These are phyloP conservation scores for Sylvia atricapilla DNA, from an alignment of 2,113 vertebrate species.

Conservation along the genomic window DNA sequence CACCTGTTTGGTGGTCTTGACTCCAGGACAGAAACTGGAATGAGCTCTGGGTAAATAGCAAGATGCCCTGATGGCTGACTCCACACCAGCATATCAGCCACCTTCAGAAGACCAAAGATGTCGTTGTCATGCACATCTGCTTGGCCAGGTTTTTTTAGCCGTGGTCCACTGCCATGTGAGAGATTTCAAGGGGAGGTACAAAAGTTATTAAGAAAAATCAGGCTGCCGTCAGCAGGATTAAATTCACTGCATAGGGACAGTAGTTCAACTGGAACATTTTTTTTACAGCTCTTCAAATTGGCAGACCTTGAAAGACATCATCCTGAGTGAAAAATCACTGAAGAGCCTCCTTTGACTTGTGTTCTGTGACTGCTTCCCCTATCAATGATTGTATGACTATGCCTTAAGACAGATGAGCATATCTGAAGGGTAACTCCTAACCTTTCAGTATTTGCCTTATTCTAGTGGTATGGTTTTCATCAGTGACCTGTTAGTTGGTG, in stretches of 20 bases:
- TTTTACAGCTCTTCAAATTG: not conserved
- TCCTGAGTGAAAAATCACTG: not conserved
- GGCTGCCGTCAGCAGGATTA: not conserved
- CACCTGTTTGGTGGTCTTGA: not conserved
- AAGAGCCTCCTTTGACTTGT: constrained; percentile 5
- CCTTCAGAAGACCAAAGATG: not conserved
- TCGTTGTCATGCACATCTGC: not conserved
- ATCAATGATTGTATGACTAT: not conserved
- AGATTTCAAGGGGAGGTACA: not conserved
- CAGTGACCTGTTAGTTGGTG: constrained; percentile 14
- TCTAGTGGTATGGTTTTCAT: not conserved
- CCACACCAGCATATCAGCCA: not conserved
- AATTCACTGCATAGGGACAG: not conserved
- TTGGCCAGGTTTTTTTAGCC: not conserved
- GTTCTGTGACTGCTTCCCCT: not conserved
- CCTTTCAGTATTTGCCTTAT: constrained; percentile 1
- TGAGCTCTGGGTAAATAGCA: not conserved
- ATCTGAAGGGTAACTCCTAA: not conserved
- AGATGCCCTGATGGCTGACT: not conserved
- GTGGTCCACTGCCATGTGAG: not conserved
- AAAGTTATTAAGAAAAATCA: not conserved
- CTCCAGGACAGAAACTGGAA: not conserved
- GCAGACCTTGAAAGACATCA: constrained; percentile 13
- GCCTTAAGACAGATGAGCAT: constrained; percentile 6
- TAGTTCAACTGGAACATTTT: not conserved